Evolutionary conservation across 2,797 vertebrate species (phyloP).

Genomic region (Synanceia verrucosa): DNA sequence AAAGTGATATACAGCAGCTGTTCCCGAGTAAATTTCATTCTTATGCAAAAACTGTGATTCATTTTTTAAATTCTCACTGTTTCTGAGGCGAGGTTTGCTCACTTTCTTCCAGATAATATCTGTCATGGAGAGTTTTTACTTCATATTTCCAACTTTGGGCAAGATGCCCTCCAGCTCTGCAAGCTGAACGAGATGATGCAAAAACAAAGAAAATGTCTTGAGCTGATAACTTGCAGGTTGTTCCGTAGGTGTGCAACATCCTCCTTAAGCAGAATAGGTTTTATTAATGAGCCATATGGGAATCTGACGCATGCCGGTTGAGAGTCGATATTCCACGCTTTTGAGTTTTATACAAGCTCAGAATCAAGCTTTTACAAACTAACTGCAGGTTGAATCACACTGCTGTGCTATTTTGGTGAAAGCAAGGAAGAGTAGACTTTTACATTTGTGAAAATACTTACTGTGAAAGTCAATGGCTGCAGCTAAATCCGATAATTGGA

Average conservation of each 20-base stretch:
- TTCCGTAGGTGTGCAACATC: neutral
- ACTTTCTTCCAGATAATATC: neutral
- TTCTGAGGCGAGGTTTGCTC: neutral
- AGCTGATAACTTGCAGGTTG: neutral
- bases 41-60: neutral
- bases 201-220: neutral
- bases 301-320: neutral
- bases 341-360: neutral
- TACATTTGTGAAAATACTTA: neutral
- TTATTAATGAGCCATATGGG: neutral
- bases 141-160: neutral
- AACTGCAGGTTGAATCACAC: neutral
- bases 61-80: neutral
- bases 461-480: neutral
- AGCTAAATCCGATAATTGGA: constrained; percentile 1
- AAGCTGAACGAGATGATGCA: neutral
- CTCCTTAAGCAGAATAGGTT: neutral
- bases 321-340: neutral
- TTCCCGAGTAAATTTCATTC: neutral
- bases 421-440: neutral
- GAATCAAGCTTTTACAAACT: neutral
- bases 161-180: neutral
- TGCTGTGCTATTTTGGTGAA: neutral
- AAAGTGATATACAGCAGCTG: neutral
- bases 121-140: neutral